A percentile compares a stretch with the other conserved stretches of the same genome.
phyloP scores from a whole-genome alignment of 2,113 vertebrate genomes.

The Macaca mulatta region DNA sequence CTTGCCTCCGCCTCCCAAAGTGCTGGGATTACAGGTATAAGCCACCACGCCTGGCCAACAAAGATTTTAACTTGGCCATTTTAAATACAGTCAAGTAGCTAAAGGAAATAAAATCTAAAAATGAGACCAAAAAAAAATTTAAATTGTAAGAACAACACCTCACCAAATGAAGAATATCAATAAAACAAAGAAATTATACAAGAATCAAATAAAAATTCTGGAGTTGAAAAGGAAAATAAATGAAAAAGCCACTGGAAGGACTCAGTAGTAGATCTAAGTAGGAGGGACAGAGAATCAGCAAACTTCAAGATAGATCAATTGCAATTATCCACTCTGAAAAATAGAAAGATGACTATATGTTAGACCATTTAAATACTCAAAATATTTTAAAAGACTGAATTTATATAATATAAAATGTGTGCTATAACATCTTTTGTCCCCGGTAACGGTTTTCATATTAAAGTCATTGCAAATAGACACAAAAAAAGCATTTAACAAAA shows the following conservation, averaged over 20 bases:
- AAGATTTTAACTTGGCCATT: neutral
- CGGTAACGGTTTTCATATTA: neutral
- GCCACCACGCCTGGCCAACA: no score
- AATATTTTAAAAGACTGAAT: neutral
- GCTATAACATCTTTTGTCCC: neutral
- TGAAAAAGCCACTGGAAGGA: neutral
- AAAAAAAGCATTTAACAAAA: neutral
- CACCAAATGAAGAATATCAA: neutral
- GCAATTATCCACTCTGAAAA: neutral
- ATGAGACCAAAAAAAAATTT: neutral
- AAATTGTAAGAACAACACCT: neutral
- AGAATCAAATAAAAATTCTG: constrained; percentile 23
- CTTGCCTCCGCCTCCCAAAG: no score
- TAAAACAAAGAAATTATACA: neutral
- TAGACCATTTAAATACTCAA: neutral
- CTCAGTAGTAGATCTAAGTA: neutral
- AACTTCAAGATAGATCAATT: neutral
- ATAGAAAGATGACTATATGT: neutral
- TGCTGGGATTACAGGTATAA: no score
- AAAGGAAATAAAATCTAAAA: constrained; percentile 2
- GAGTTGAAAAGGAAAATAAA: constrained; percentile 33
- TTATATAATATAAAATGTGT: neutral
- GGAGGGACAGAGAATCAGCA: neutral
- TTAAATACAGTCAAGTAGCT: constrained; percentile 33
- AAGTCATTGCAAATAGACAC: neutral